Conservation (phyloP, 2,888 invertebrate genomes). For the Andrena flavipes region DNA sequence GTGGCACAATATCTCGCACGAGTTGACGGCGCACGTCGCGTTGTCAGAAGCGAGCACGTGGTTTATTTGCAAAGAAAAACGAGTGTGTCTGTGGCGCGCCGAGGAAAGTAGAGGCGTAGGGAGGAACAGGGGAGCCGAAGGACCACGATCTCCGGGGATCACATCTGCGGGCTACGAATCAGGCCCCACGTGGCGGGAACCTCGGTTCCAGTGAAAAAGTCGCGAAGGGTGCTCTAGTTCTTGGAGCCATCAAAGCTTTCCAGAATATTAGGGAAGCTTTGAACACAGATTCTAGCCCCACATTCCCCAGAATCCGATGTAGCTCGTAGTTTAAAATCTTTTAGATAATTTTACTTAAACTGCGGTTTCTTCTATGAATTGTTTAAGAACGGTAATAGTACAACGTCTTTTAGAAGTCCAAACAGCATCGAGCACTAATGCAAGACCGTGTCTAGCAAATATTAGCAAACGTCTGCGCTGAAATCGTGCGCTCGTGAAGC, state of each 20-base stretch:
- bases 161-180: conserved; percentile 65
- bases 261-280: neutral
- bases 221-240: conserved; percentile 35
- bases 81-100: conserved; percentile 8
- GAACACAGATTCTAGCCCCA: neutral
- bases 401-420: neutral
- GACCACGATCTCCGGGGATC: conserved; percentile 42
- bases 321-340: too few relatives aligned
- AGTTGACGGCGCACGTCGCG: conserved; percentile 41
- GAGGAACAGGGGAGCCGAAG: conserved; percentile 24
- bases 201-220: conserved; percentile 60
- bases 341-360: too few relatives aligned
- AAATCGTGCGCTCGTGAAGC: neutral
- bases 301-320: too few relatives aligned
- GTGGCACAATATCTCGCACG: conserved; percentile 56
- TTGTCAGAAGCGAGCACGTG: conserved; percentile 49
- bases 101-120: conserved; percentile 12
- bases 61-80: conserved; percentile 71
- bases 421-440: neutral
- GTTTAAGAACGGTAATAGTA: too few relatives aligned
- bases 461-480: conserved; percentile 8
- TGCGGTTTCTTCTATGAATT: too few relatives aligned
- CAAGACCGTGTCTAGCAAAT: neutral
- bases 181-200: conserved; percentile 72
- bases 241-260: conserved; percentile 50